Base-by-base conservation (phyloP, 1,140 invertebrate genomes). In the Lepidurus packardi region DNA sequence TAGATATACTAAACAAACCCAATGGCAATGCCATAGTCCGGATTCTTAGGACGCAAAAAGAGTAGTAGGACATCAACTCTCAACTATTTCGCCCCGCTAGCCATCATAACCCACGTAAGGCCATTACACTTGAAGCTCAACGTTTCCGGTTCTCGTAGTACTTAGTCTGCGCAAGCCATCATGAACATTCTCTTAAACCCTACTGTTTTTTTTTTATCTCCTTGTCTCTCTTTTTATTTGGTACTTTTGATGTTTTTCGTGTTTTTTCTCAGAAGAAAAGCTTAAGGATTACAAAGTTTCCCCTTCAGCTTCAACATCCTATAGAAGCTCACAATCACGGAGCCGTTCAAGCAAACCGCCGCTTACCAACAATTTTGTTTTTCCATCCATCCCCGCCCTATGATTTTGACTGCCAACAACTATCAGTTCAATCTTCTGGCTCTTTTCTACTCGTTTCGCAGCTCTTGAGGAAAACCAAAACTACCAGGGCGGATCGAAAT, bases 91-190 rank as follows among this genome's bases (percentile, higher is more conserved):
- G 53, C 53, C 9, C 53, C 53, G 53, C 53, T 65, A 21, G 53
- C 53, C 13, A 65, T 65, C 53, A 13, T 65, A 65, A 65, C 53
- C 53, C 53, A 65, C 53, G 53, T 65, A 65, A 65, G 53, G 53
- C 53, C 53, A n/a, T 65, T 65, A 65, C 16, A 65, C 53, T 65
- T 65, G 53, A 65, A 65, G 21, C 34, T 34, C 21, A 65, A 65
- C 53, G 53, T 65, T 65, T 65, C 53, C 53, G n/a, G 53, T 65
- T 65, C 53, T 65, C 16, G 74, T 21, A 21, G 42, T 75, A 43
- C 74, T 75, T 43, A 75, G 13, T 41, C 42, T 75, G 74, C 41
- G 53, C 74, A 75, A 75, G 74, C 41, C 44, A 75, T 75, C 44
- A 45, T 45, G 25, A 41, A 75, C 44, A 75, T 43, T 43, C 21